These are phyloP conservation scores for Agrochola circellaris DNA, from an alignment of 2,888 invertebrate genomes.

Conservation along the genomic window DNA sequence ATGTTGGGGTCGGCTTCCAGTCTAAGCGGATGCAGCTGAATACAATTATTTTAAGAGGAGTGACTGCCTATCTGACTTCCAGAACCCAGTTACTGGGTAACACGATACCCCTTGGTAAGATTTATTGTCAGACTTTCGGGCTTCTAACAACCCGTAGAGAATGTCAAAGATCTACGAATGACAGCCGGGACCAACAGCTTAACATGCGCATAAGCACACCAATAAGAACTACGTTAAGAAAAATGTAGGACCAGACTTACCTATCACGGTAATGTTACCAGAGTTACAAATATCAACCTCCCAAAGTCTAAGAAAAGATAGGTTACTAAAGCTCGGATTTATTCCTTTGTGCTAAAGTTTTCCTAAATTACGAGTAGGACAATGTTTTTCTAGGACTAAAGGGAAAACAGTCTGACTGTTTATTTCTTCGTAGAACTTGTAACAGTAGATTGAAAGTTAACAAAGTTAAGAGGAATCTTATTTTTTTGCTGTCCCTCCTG, in stretches of 20 bases:
- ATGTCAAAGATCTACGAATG: not conserved
- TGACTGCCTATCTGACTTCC: not conserved
- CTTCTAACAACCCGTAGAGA: too few relatives aligned
- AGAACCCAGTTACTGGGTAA: not conserved
- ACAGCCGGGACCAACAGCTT: not conserved
- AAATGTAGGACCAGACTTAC: not conserved
- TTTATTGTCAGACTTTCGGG: not conserved
- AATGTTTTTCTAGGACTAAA: conserved; percentile 58
- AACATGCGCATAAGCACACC: not conserved
- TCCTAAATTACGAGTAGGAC: conserved; percentile 44
- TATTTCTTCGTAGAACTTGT: conserved; percentile 46
- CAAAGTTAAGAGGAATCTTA: conserved; percentile 25
- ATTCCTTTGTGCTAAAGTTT: conserved; percentile 41
- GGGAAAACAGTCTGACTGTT: conserved; percentile 40
- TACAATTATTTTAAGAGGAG: too few relatives aligned
- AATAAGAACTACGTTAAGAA: too few relatives aligned
- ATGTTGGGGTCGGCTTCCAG: too few relatives aligned
- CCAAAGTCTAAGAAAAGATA: conserved; percentile 17
- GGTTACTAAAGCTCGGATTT: conserved; percentile 13
- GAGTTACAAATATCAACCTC: not conserved
- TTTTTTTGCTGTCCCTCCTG: conserved; percentile 27
- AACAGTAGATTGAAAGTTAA: conserved; percentile 42
- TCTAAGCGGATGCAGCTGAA: not conserved
- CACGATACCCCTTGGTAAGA: not conserved
- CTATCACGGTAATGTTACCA: not conserved